A percentile compares a stretch with the other conserved stretches of the same genome.
These are phyloP conservation scores for Enteromius treurensis DNA, from an alignment of 2,797 vertebrate species.

Conservation along the genomic window DNA sequence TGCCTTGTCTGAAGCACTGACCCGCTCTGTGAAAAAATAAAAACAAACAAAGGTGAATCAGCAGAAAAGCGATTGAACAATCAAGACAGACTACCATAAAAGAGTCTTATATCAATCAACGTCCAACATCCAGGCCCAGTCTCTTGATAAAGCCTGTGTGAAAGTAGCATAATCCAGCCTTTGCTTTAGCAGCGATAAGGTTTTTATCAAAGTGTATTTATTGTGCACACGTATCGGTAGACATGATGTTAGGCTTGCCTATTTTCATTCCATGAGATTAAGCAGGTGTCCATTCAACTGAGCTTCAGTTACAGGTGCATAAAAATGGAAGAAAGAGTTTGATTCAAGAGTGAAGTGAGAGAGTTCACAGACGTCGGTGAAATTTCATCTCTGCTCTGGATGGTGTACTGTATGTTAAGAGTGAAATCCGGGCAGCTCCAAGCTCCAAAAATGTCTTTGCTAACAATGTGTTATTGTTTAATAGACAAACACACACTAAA, in stretches of 20 bases:
- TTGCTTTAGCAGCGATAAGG: slow-evolving; percentile 47
- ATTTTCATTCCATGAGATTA: slow-evolving; percentile 21
- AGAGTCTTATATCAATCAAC: slow-evolving; percentile 12
- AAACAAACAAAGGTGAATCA: not conserved
- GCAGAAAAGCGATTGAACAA: not conserved
- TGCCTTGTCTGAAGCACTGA: slow-evolving; percentile 9
- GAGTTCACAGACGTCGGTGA: slow-evolving; percentile 7
- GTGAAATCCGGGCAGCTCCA: not conserved
- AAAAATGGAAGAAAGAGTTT: slow-evolving; percentile 36
- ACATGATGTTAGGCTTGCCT: not conserved
- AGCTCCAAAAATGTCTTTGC: not conserved
- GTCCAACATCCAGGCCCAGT: not conserved
- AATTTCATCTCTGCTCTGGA: slow-evolving; percentile 32
- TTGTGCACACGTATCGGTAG: slow-evolving; percentile 18
- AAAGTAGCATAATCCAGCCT: slow-evolving; percentile 1
- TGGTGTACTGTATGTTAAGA: not conserved
- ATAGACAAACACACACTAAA: not conserved
- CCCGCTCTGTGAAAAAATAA: slow-evolving; percentile 3
- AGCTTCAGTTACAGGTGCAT: slow-evolving; percentile 37
- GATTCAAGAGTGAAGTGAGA: slow-evolving; percentile 29
- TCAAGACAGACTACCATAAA: not conserved
- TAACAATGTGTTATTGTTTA: slow-evolving; percentile 19
- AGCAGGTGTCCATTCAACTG: not conserved
- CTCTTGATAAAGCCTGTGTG: not conserved
- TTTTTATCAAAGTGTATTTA: slow-evolving; percentile 42